Percentiles rank a stretch among this genome's conserved stretches.
Evolutionary conservation across 2,888 invertebrate genomes (phyloP).

Genomic region (Eristalis intricaria): DNA sequence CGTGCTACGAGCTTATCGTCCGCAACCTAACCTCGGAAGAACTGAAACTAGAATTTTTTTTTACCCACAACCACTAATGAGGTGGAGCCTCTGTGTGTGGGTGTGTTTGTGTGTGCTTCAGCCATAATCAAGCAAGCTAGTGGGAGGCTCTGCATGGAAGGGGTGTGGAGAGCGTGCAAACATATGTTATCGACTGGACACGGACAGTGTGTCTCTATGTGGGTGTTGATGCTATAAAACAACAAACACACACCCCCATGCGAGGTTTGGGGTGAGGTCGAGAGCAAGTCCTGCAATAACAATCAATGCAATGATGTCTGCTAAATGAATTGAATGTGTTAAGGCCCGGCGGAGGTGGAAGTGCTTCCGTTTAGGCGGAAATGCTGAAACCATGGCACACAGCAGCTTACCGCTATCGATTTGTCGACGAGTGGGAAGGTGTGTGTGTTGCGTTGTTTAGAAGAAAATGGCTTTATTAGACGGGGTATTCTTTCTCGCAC

Average conservation of each 20-base stretch:
- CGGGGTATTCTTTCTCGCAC: no score
- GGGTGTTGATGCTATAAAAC: neutral
- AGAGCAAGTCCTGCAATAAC: neutral
- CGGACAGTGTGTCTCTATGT: neutral
- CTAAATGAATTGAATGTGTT: neutral
- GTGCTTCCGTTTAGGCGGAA: neutral
- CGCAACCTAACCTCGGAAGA: slow-evolving; percentile 28
- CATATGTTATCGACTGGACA: neutral
- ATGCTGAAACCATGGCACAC: neutral
- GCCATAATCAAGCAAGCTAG: neutral
- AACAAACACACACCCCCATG: neutral
- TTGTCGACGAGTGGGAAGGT: neutral
- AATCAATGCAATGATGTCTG: neutral
- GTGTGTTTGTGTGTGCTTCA: neutral
- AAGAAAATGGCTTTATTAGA: no score
- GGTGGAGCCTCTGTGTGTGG: neutral
- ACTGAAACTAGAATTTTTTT: slow-evolving; percentile 30
- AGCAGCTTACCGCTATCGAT: neutral
- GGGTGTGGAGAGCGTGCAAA: neutral
- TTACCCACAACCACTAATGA: neutral
- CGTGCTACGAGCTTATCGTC: slow-evolving; percentile 50
- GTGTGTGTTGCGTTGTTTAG: neutral
- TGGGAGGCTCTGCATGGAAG: neutral
- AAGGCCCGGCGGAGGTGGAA: neutral
- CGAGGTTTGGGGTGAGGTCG: neutral